phyloP scores from a whole-genome alignment of 2,113 vertebrate genomes.

The Galemys pyrenaicus region DNA sequence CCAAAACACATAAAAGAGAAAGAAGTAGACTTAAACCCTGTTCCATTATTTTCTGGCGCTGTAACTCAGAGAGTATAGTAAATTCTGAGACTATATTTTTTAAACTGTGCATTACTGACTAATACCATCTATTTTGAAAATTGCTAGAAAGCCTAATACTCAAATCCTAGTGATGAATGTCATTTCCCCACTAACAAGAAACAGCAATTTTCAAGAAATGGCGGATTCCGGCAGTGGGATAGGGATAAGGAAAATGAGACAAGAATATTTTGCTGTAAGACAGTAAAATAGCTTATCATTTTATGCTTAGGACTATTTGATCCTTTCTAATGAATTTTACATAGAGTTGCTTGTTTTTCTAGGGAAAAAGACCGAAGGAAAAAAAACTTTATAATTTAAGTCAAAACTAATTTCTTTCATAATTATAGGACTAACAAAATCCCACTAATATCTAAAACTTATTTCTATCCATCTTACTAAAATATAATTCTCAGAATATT shows the following conservation, averaged over 20 bases:
- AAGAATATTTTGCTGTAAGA: background rate
- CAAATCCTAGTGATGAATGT: background rate
- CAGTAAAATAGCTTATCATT: background rate
- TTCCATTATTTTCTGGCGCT: background rate
- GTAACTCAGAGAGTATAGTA: background rate
- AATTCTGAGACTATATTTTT: background rate
- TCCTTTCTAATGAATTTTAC: background rate
- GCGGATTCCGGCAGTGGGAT: background rate
- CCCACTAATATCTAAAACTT: slow-evolving; percentile 5
- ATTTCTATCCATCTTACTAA: slow-evolving; percentile 22
- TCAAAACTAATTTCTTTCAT: slow-evolving; percentile 39
- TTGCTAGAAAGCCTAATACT: background rate
- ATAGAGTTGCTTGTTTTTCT: background rate
- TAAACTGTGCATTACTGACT: background rate
- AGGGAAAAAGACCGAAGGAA: background rate
- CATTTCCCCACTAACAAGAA: background rate
- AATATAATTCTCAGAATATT: background rate
- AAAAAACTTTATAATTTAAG: background rate
- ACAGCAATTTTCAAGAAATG: background rate
- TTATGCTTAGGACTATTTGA: slow-evolving; percentile 15
- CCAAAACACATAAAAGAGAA: background rate
- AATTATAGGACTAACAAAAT: background rate
- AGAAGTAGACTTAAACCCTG: background rate
- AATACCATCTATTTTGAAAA: background rate
- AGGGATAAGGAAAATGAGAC: background rate